Conservation (phyloP, 2,888 invertebrate species). For the Carabus problematicus region DNA sequence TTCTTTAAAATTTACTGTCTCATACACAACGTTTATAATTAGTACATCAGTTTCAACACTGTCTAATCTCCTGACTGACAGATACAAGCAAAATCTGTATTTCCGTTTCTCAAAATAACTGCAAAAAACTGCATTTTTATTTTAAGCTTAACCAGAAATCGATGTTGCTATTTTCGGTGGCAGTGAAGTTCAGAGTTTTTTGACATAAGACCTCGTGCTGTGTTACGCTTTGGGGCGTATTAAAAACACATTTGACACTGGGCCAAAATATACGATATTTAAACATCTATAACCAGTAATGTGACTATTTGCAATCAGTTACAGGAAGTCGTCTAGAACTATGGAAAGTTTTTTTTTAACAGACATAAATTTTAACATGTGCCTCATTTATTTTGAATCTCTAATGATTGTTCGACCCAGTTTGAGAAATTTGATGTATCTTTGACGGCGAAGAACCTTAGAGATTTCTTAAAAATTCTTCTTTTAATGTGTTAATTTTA, state of each 20-base stretch:
- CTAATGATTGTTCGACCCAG: conserved; percentile 13
- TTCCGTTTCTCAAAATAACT: no score
- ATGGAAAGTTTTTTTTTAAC: conserved; percentile 12
- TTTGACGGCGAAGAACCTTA: no score
- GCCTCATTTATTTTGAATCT: conserved; percentile 33
- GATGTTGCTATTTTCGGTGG: conserved; percentile 16
- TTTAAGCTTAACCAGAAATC: no score
- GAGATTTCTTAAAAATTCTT: not conserved
- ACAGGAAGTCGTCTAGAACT: conserved; percentile 22
- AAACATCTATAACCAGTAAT: conserved; percentile 19
- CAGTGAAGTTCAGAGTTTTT: conserved; percentile 26
- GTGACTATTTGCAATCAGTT: conserved; percentile 31
- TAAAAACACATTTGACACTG: conserved; percentile 24
- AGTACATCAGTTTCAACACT: no score
- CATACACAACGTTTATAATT: no score
- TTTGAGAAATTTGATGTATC: not conserved
- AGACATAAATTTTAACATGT: conserved; percentile 24
- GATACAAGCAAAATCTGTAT: no score
- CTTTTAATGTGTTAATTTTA: not conserved
- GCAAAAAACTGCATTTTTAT: no score
- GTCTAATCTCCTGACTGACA: no score
- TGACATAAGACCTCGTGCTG: no score
- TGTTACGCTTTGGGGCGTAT: conserved; percentile 11
- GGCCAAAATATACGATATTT: conserved; percentile 25
- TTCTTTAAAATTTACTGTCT: no score